Evolutionary conservation across 2,797 vertebrate species (phyloP), one percentile per base, ranked within the genome.

Genomic region (Borostomias antarcticus): DNA sequence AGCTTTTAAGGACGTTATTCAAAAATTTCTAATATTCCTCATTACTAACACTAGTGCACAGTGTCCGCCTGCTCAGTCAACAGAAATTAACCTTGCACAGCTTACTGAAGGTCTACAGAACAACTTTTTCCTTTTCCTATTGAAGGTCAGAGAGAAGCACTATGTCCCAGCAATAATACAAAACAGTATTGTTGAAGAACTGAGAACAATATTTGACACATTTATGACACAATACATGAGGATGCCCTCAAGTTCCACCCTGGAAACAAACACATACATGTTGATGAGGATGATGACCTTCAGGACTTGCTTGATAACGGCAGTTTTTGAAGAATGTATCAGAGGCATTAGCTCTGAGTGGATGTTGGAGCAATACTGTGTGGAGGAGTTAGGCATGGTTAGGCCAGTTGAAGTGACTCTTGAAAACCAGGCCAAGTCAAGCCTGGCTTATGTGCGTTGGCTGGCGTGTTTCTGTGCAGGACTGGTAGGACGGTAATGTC

Each of bases 71-170:
- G n/a, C n/a, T n/a, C n/a, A n/a, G n/a, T n/a, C 9, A 48, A 4
- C 45, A 48, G 45, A 48, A 2, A 15, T 48, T n/a, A 48, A 19
- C 21, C 15, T 48, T 48, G 45, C 17, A 19, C 17, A 48, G 21
- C 21, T 48, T 4, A 1, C 21, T 15, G 4, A 19, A 15, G 11
- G 45, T 3, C 13, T 48, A 15, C 17, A 48, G 21, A 2, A 17
- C 15, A 48, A 48, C 21, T 11, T 48, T 48, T 48, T 15, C 21
- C 45, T 48, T 48, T 48, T 48, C 45, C 17, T 48, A 48, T 48
- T 48, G 45, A 48, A 48, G 21, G 13, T 40, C 17, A 48, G 45
- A 48, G 45, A 48, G 45, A 48, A 48, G 45, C 45, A 48, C 17
- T 48, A 19, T 19, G 21, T 48, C 1, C 45, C 45, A n/a, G 45